Base-by-base conservation (phyloP, 2,797 vertebrate species). In the Silurus aristotelis region DNA sequence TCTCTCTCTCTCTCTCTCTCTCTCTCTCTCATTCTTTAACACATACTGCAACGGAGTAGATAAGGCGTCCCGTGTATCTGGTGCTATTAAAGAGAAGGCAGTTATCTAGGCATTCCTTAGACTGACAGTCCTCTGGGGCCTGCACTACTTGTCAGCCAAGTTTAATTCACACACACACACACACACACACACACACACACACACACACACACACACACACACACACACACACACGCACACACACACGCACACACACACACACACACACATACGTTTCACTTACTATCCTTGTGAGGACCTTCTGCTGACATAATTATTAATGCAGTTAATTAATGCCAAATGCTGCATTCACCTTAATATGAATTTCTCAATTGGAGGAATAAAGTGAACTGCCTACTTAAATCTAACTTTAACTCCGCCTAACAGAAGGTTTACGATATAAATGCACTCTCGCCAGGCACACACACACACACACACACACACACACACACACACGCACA, bases 51-150 rank as follows among this genome's bases (percentile, higher is more conserved):
- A 91, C 92, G 86, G 92, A 82, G 88, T 71, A 93, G 93, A 96
- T 95, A 95, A 95, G 95, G 85, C 70, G 90, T 87, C 88, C 90
- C 66, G 64, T 83, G 92, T 93, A 91, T 91, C 90, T 90, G 91
- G 88, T 91, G 84, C 91, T 96, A 95, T 94, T 96, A 94, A 94
- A 95, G 90, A 91, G 93, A 87, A 91, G 92, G 83, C 90, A 76
- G 87, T 89, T 94, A 94, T 91, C 90, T 87, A 88, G 92, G 89
- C 88, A 89, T 91, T 89, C 89, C 85, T 87, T 90, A 90, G 88
- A 92, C 93, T 94, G 90, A 92, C 92, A 86, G 77, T 91, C 92
- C 92, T 94, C 92, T 85, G 89, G 92, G 93, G 92, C 91, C 85
- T 92, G 90, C 87, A 91, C 89, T 90, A 90, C 90, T 90, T 78